A percentile compares a stretch with the other conserved stretches of the same genome.
These are phyloP conservation scores for Acestrorhynchus altus DNA, from an alignment of 2,797 vertebrate genomes.

Conservation along the genomic window DNA sequence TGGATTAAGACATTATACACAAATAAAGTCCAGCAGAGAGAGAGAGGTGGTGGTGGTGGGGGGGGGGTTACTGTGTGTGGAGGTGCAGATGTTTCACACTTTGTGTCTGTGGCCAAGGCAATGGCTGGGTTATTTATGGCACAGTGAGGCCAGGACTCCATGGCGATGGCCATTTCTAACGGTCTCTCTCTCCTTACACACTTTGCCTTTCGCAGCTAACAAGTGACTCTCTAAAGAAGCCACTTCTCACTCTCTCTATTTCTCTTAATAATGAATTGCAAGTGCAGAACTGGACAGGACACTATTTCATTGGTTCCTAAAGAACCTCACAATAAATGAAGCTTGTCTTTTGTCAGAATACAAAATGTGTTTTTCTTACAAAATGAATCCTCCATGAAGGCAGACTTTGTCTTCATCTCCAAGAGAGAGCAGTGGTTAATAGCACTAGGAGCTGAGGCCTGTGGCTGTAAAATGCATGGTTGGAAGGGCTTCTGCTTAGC, in stretches of 20 bases:
- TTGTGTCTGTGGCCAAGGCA: conserved; percentile 58
- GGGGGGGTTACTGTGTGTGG: conserved; percentile 48
- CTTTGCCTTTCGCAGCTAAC: conserved; percentile 40
- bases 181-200: conserved; percentile 38
- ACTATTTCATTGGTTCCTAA: conserved; percentile 35
- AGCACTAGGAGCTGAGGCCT: not conserved
- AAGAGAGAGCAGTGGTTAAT: not conserved
- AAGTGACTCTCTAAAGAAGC: conserved; percentile 38
- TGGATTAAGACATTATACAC: not conserved
- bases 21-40: not conserved
- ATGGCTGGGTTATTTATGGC: conserved; percentile 54
- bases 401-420: not conserved
- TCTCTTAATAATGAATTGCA: conserved; percentile 31
- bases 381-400: not conserved
- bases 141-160: conserved; percentile 48
- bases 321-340: conserved; percentile 9
- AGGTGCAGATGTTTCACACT: conserved; percentile 53
- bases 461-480: conserved; percentile 5
- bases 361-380: not conserved
- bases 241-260: conserved; percentile 11
- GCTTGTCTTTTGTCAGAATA: not conserved
- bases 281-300: conserved; percentile 17
- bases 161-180: conserved; percentile 55
- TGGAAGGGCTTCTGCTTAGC: not conserved
- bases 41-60: conserved; percentile 23